Evolutionary conservation across 2,113 vertebrate genomes (phyloP), one percentile per base, ranked within the genome.

Genomic region (Neopipo cinnamomea): DNA sequence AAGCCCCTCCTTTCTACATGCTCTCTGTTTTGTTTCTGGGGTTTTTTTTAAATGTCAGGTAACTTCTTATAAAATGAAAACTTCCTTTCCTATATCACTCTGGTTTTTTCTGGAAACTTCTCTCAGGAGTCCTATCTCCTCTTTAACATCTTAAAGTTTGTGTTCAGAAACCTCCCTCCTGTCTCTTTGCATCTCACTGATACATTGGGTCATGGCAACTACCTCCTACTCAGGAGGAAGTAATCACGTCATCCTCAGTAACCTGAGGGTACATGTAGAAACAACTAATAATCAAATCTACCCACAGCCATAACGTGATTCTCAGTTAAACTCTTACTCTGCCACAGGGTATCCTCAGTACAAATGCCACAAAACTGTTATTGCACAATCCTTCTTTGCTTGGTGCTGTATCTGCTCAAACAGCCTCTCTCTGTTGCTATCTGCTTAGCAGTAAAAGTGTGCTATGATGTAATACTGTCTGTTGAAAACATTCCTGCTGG

Each of bases 401-500:
- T 7, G 5, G 37, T 55, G 19, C 6, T 53, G 0, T 49, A 8
- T 83, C 39, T 63, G 15, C 23, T 92, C 39, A 67, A 66, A 73
- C n/a, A 41, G 13, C 81, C 21, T 66, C 61, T 31, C 12, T 28
- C 31, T 11, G 1, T 59, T 85, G 44, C 35, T 63, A 31, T 15
- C 42, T 79, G 24, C 27, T 78, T 53, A 78, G 46, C 61, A 13
- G 15, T 66, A 44, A 16, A 82, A 30, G 11, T 27, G 11, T 42
- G 23, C 20, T 61, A 14, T 6, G 9, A 6, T 46, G 6, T 35
- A 59, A 55, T 24, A 39, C 27, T 33, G 2, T 25, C 11, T 33
- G 12, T 6, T 76, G 19, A 85, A 72, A 85, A 71, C 17, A 44
- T 15, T 44, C 1, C 1, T 0, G 0, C 12, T 41, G 53, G 14